Base-by-base conservation (phyloP, 2,888 invertebrate genomes). In the Nasonovia ribisnigri region DNA sequence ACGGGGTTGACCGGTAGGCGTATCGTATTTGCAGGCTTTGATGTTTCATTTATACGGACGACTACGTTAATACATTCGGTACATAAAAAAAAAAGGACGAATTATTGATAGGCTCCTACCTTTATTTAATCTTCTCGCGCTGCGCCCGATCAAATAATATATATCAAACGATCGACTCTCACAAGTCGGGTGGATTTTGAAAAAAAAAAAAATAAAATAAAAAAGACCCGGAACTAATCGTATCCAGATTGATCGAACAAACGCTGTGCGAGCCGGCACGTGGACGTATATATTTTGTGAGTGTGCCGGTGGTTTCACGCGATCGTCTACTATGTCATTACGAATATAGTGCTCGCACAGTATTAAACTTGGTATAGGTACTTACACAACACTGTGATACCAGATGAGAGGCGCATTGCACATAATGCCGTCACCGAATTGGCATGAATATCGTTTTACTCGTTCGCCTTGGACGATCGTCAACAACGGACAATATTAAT, bases 401-500 rank as follows among this genome's bases (percentile, higher is more conserved):
- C n/a, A n/a, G n/a, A 36, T 8, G 16, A 36, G 77, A 77, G 77
- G 36, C 36, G 36, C 77, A 77, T 36, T 36, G 36, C 36, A 77
- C 36, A 36, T 4, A 20, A n/a, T n/a, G n/a, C 36, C 77, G 36
- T 77, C 36, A 77, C 20, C 36, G 77, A 36, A 77, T 77, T 77
- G 77, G 84, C 84, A 43, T 43, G 43, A 84, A 84, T 84, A 84
- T 84, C 84, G 84, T 84, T 84, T 84, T 84, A 51, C 88, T 24
- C 51, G 88, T 88, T 88, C 88, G 36, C 88, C 88, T 88, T 88
- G 88, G 88, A 88, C 51, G 88, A 51, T 88, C 51, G 10, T 88
- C n/a, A 24, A 24, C 88, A 87, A 48, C 48, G 20, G 24, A n/a
- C 20, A 48, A n/a, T 48, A 48, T 29, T 48, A 48, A 87, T 48